Base-by-base conservation (phyloP, 2,113 vertebrate genomes). In the Lethenteron reissneri region DNA sequence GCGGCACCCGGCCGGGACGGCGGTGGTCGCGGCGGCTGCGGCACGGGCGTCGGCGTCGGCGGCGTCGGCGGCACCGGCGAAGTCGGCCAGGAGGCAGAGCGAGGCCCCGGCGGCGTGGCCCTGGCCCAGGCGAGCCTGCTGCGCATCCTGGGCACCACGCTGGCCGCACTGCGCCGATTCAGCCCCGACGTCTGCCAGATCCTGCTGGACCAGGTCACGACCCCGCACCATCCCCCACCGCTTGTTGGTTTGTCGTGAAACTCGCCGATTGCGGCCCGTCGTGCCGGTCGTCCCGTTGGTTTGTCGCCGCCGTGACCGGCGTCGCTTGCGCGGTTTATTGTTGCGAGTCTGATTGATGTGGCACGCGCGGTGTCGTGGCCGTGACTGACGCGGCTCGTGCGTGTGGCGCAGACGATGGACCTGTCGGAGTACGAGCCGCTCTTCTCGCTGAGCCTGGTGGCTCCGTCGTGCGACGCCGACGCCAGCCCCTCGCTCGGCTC, bases 121-220 rank as follows among this genome's bases (percentile, higher is more conserved):
- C 80, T 81, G 0, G 90, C 97, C 57, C 94, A 96, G 81, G 90
- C 88, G 75, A 88, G 90, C 72, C 87, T 99, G 6, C 77, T 99
- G n/a, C 91, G 91, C 81, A 96, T 99, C 82, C 90, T 97, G 74
- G n/a, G 91, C 79, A 91, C 92, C 75, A 92, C 86, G 0, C 80
- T 99, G 4, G 92, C 91, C 0, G 84, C 91, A 2, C 79, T 99
- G 76, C 88, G 90, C 73, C 88, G 88, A 72, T 97, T 97, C 81
- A 97, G 90, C 60, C 94, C 94, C 0, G 94, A 97, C 25, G 87
- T 94, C 81, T 97, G 90, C 79, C 94, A 99, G 80, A 92, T 97
- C 56, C 83, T 99, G 58, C 82, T 94, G 10, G 91, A 97, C 73
- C 90, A 94, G 90, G 90, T 94, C 75, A 59, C 74, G 71, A 58